These are phyloP conservation scores for Contarinia nasturtii DNA, from an alignment of 1,140 invertebrate genomes.

Conservation along the genomic window DNA sequence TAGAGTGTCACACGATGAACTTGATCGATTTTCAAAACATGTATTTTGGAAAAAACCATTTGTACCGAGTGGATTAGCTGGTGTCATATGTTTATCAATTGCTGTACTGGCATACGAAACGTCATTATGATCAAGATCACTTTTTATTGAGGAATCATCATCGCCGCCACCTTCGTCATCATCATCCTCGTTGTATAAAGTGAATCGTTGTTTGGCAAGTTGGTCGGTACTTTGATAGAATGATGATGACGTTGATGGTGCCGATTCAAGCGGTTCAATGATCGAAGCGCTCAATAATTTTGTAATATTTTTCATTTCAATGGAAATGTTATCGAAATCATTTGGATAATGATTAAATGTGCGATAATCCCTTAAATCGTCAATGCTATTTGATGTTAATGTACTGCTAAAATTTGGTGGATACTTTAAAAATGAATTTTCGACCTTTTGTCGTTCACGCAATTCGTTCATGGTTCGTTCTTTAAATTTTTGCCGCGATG, in stretches of 20 bases:
- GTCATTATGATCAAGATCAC: neutral
- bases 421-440: neutral
- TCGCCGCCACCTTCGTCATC: neutral
- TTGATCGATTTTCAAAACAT: neutral
- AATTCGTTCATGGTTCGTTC: neutral
- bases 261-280: neutral
- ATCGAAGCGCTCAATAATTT: neutral
- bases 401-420: neutral
- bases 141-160: neutral
- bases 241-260: neutral
- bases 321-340: neutral
- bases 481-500: neutral
- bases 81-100: neutral
- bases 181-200: neutral
- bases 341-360: neutral
- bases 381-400: neutral
- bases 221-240: conserved; percentile 1
- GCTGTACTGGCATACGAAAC: neutral
- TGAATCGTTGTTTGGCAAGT: neutral
- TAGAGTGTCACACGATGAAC: neutral
- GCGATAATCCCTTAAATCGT: neutral
- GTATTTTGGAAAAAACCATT: conserved; percentile 2
- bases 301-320: conserved; percentile 3
- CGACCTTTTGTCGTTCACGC: neutral
- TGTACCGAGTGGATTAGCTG: neutral